These are phyloP conservation scores for Coelopa pilipes DNA, from an alignment of 2,888 invertebrate genomes.

Conservation along the genomic window DNA sequence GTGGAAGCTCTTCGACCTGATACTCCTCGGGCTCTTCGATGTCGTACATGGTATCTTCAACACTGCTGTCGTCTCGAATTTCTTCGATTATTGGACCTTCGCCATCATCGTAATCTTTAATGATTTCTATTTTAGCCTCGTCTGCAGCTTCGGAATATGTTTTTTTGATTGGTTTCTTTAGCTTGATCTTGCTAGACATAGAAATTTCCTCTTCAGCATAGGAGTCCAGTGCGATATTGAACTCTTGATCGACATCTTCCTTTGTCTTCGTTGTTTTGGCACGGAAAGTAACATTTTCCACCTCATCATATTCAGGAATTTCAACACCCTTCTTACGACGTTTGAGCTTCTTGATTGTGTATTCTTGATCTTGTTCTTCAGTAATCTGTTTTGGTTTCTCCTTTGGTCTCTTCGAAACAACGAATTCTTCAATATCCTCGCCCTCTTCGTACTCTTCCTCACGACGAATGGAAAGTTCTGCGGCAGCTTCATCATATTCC, in stretches of 20 bases:
- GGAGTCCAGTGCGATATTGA: constrained; percentile 84
- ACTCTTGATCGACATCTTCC: constrained; percentile 90
- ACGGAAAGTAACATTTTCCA: constrained; percentile 83
- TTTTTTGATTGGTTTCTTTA: constrained; percentile 78
- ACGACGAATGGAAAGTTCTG: constrained; percentile 64
- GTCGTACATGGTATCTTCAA: constrained; percentile 70
- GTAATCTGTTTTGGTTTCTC: constrained; percentile 67
- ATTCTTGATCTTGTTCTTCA: constrained; percentile 74
- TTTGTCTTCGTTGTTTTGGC: constrained; percentile 81
- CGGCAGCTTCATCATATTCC: constrained; percentile 62
- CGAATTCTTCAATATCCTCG: constrained; percentile 70
- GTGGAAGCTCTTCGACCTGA: constrained; percentile 70
- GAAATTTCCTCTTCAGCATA: constrained; percentile 90
- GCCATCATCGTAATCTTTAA: constrained; percentile 72
- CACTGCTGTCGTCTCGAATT: constrained; percentile 72
- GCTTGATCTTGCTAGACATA: constrained; percentile 83
- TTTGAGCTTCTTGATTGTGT: constrained; percentile 80
- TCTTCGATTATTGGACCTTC: constrained; percentile 72
- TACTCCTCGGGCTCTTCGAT: constrained; percentile 68
- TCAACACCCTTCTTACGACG: constrained; percentile 75
- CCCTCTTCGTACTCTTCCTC: constrained; percentile 64
- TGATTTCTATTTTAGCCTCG: constrained; percentile 78
- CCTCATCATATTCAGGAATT: constrained; percentile 78
- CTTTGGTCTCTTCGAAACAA: constrained; percentile 68
- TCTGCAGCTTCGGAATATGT: constrained; percentile 82